phyloP scores from a whole-genome alignment of 2,113 vertebrate species.

The Tachysurus fulvidraco region DNA sequence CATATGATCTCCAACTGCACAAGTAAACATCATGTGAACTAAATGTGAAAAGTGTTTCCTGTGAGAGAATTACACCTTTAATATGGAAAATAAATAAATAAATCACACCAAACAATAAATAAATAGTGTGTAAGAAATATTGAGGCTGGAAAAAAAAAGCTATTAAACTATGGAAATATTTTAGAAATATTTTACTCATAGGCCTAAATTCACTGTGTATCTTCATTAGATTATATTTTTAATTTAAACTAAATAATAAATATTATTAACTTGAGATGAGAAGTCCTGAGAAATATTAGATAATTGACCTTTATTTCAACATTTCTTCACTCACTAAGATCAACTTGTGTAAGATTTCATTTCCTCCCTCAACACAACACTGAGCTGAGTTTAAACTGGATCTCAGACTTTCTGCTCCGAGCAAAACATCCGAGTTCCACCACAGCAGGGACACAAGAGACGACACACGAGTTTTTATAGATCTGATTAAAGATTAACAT shows the following conservation, averaged over 20 bases:
- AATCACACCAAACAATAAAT: neutral
- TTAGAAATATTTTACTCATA: neutral
- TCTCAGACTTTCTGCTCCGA: neutral
- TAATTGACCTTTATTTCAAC: neutral
- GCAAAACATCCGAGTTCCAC: neutral
- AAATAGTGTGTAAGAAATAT: neutral
- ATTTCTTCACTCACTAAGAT: neutral
- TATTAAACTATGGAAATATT: neutral
- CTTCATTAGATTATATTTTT: neutral
- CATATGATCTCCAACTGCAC: no score
- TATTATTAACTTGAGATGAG: neutral
- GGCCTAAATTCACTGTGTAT: neutral
- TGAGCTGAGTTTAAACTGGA: neutral
- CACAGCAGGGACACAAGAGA: neutral
- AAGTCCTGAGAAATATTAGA: neutral
- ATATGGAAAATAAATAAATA: no score
- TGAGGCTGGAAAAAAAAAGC: neutral
- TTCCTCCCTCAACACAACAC: neutral
- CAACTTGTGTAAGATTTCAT: neutral
- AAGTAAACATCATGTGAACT: no score
- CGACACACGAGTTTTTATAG: no score
- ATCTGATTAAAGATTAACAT: neutral
- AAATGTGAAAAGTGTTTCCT: no score
- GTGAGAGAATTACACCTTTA: no score
- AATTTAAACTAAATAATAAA: no score